Percentiles rank a stretch among this genome's conserved stretches.
Evolutionary conservation across 1,140 invertebrate species (phyloP).

Genomic region (Druon quercuslanigerum): DNA sequence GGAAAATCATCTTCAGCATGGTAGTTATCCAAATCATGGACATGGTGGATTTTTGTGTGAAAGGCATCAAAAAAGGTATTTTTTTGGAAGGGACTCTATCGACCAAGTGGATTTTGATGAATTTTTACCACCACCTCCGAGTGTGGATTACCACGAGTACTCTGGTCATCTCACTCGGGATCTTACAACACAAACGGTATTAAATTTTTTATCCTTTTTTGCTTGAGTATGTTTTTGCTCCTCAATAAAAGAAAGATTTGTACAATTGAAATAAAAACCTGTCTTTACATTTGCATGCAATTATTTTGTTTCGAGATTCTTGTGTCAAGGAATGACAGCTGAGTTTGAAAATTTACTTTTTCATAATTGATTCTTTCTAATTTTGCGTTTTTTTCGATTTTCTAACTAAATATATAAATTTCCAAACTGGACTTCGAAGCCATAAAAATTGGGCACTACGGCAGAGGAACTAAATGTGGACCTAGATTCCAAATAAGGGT

Average conservation of each 20-base stretch:
- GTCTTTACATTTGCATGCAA: too few relatives aligned
- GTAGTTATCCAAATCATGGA: constrained; percentile 60
- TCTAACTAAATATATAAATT: too few relatives aligned
- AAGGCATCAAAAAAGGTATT: constrained; percentile 72
- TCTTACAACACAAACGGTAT: constrained; percentile 75
- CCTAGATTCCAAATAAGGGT: too few relatives aligned
- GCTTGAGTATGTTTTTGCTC: background rate
- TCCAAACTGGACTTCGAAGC: too few relatives aligned
- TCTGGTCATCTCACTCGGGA: constrained; percentile 72
- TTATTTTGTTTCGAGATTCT: too few relatives aligned
- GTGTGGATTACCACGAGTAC: constrained; percentile 68
- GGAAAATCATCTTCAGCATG: constrained; percentile 61
- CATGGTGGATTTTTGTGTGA: constrained; percentile 68
- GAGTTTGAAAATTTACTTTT: too few relatives aligned
- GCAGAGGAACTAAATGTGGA: too few relatives aligned
- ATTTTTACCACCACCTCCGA: constrained; percentile 66
- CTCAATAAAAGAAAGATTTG: background rate
- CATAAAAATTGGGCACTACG: too few relatives aligned
- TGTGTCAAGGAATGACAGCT: too few relatives aligned
- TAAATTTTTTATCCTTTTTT: background rate
- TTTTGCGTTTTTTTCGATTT: too few relatives aligned
- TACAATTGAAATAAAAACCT: background rate
- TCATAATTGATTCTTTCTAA: too few relatives aligned
- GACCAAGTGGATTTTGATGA: constrained; percentile 69
- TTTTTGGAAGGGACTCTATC: constrained; percentile 67